A percentile compares a stretch with the other conserved stretches of the same genome.
These are phyloP conservation scores for Falco berigora DNA, from an alignment of 2,797 vertebrate species.

Conservation along the genomic window DNA sequence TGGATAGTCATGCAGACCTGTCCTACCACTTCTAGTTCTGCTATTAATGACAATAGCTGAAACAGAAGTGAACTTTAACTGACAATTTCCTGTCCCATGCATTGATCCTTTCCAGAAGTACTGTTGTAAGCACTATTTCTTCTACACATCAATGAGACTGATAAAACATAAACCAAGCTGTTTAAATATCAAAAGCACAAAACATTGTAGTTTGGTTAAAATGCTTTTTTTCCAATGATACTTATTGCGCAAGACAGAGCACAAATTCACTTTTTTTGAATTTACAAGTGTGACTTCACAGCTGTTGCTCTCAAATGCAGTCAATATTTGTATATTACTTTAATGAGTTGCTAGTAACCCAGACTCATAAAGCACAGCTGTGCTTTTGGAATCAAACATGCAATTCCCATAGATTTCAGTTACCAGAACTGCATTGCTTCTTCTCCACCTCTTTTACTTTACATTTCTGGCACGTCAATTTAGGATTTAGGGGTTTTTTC, in stretches of 20 bases:
- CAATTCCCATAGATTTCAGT: background rate
- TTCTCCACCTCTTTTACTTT: background rate
- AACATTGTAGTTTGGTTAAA: background rate
- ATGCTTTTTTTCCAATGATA: background rate
- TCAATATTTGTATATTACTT: conserved; percentile 51
- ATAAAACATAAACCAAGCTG: background rate
- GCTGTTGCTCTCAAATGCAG: background rate
- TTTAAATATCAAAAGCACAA: background rate
- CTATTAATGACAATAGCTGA: background rate
- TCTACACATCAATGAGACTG: background rate
- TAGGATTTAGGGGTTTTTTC: background rate
- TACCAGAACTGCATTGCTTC: background rate
- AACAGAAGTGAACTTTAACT: background rate
- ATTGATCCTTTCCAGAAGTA: background rate
- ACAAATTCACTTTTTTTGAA: background rate
- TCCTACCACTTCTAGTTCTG: background rate
- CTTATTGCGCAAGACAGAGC: background rate
- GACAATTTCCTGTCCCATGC: background rate
- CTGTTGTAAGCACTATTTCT: background rate
- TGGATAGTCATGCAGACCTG: background rate
- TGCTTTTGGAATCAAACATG: background rate
- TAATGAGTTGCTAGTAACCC: conserved; percentile 7
- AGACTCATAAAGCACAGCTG: conserved; percentile 10
- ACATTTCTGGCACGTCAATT: background rate
- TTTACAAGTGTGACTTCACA: conserved; percentile 19